Conservation (phyloP, 1,140 invertebrate species). For the Portunus trituberculatus region DNA sequence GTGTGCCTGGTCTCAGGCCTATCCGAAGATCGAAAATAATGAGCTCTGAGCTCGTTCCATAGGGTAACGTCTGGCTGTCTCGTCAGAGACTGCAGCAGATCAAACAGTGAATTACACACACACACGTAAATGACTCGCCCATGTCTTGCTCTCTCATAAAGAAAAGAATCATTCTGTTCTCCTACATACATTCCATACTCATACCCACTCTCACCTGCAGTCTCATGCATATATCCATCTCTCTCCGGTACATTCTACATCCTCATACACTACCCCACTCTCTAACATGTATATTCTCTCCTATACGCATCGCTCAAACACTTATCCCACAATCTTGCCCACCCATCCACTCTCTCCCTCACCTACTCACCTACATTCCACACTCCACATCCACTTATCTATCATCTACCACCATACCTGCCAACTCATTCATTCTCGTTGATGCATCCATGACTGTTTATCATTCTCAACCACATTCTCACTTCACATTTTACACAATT, state of each 20-base stretch:
- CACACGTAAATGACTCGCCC: background rate
- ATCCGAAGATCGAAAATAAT: no score
- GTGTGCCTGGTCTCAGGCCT: no score
- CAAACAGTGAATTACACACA: conserved; percentile 30
- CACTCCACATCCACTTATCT: background rate
- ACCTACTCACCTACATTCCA: background rate
- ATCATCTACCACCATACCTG: background rate
- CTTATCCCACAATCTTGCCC: background rate
- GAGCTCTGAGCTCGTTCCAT: no score
- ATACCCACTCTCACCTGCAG: conserved; percentile 43
- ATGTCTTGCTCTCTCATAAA: background rate
- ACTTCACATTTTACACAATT: no score
- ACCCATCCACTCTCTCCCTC: background rate
- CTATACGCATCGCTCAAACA: background rate
- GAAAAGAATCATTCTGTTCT: background rate
- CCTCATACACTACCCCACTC: background rate
- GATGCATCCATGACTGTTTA: no score
- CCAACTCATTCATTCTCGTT: background rate
- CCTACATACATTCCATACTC: conserved; percentile 28
- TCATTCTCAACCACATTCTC: no score
- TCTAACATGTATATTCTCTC: background rate
- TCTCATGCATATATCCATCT: conserved; percentile 28
- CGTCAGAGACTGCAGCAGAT: background rate
- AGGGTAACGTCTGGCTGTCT: no score
- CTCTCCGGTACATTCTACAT: background rate